phyloP scores from a whole-genome alignment of 1,140 invertebrate species.

The Vollenhovia emeryi region DNA sequence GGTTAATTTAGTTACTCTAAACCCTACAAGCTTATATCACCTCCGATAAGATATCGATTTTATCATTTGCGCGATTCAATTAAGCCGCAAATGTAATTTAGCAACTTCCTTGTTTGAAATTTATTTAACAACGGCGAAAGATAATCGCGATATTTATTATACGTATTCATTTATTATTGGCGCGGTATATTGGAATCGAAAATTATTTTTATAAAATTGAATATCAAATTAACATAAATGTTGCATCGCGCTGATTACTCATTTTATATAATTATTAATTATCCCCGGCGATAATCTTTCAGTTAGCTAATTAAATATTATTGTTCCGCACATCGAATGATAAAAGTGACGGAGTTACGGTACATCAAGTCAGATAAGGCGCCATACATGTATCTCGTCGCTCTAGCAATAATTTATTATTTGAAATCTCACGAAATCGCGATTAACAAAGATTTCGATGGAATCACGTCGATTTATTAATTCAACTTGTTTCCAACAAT shows the following conservation, averaged over 20 bases:
- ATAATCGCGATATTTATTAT: slow-evolving; percentile 35
- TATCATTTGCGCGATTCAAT: slow-evolving; percentile 49
- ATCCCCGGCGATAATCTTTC: slow-evolving; percentile 27
- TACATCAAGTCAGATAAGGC: slow-evolving; percentile 21
- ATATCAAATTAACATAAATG: slow-evolving; percentile 24
- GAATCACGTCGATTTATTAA: neutral
- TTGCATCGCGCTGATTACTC: slow-evolving; percentile 6
- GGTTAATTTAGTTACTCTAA: slow-evolving; percentile 35
- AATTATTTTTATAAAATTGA: neutral
- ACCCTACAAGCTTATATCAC: slow-evolving; percentile 4
- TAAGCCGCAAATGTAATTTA: slow-evolving; percentile 43
- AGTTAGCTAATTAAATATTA: slow-evolving; percentile 38
- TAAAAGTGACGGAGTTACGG: slow-evolving; percentile 5
- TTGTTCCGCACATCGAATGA: neutral
- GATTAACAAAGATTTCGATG: neutral
- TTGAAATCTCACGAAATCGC: neutral
- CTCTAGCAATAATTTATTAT: slow-evolving; percentile 16
- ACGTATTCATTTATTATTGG: slow-evolving; percentile 26
- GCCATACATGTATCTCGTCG: neutral
- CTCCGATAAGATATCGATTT: slow-evolving; percentile 56
- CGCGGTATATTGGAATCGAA: neutral
- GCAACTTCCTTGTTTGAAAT: slow-evolving; percentile 44
- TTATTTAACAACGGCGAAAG: slow-evolving; percentile 32
- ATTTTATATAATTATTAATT: slow-evolving; percentile 40
- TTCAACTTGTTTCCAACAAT: slow-evolving; percentile 19